Evolutionary conservation across 2,113 vertebrate genomes (phyloP), one percentile per base, ranked within the genome.

Genomic region (Lipophrys pholis): DNA sequence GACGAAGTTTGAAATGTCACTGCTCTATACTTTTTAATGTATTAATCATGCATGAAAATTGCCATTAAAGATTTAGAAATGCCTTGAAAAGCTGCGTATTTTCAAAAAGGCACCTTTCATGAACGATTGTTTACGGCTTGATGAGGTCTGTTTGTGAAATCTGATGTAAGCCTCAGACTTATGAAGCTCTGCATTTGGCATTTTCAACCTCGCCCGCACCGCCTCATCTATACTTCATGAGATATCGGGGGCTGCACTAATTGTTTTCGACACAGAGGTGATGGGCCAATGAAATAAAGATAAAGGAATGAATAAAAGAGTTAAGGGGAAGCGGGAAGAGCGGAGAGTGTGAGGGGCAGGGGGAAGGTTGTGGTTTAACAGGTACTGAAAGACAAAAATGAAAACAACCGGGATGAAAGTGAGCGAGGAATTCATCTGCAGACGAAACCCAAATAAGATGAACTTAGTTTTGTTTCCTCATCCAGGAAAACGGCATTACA

Each of bases 271-370:
- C 76, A 81, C 62, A n/a, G 67, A 76, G 83, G 74, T 84, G 90
- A 88, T 87, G 83, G 69, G 55, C 49, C 80, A 82, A 88, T 88
- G 58, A 91, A 90, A 90, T 88, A 87, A 89, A 87, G 73, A 88
- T 87, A 86, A 86, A 83, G 63, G 66, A 59, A 78, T 83, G 59
- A 86, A 85, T 83, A 85, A 74, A 70, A 61, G 56, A 80, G 56
- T 11, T 30, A 14, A 46, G 69, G 9, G 30, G 69, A 80, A 54
- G 75, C 12, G 11, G 42, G 53, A 36, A 49, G 11, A 55, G 45
- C 48, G 14, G 51, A 52, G 57, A 58, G 10, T 11, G 36, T 14
- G 59, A 58, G 56, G 45, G 42, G 15, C 6, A 17, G 35, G 11
- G 40, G 38, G 11, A 57, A 35, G 52, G 60, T n/a, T 1, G 36